Evolutionary conservation across 2,113 vertebrate species (phyloP).

Genomic region (Dromiciops gliroides): DNA sequence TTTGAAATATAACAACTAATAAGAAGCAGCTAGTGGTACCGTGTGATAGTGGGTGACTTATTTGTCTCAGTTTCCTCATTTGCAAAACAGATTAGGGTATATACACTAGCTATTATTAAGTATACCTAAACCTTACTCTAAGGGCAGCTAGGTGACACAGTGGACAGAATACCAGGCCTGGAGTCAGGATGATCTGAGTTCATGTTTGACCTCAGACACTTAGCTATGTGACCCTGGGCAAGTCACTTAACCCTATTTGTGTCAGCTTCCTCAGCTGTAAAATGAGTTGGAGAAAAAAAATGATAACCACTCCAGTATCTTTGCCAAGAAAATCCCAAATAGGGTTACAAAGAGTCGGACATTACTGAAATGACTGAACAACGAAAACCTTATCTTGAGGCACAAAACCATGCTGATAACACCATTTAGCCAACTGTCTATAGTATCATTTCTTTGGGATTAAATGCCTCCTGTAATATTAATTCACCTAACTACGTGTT

Average conservation of each 20-base stretch:
- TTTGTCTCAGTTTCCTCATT: background rate
- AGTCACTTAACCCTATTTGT: too few species aligned
- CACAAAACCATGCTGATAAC: background rate
- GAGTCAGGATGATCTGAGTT: too few species aligned
- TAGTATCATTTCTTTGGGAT: background rate
- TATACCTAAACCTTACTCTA: background rate
- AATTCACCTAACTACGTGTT: background rate
- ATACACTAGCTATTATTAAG: background rate
- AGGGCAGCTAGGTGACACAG: background rate
- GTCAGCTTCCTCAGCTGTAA: too few species aligned
- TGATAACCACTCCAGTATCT: background rate
- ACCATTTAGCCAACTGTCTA: background rate
- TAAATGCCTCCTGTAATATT: background rate
- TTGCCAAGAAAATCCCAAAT: background rate
- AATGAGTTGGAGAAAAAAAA: too few species aligned
- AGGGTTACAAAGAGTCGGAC: background rate
- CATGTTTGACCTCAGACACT: too few species aligned
- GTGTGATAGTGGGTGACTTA: background rate
- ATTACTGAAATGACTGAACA: background rate
- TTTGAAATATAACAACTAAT: background rate
- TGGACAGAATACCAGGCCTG: too few species aligned
- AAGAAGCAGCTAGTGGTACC: background rate
- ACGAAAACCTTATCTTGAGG: background rate
- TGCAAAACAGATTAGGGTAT: background rate
- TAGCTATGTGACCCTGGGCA: too few species aligned